Percentiles rank a stretch among this genome's conserved stretches.
These are phyloP conservation scores for Brenthis hecate DNA, from an alignment of 2,888 invertebrate species.

Conservation along the genomic window DNA sequence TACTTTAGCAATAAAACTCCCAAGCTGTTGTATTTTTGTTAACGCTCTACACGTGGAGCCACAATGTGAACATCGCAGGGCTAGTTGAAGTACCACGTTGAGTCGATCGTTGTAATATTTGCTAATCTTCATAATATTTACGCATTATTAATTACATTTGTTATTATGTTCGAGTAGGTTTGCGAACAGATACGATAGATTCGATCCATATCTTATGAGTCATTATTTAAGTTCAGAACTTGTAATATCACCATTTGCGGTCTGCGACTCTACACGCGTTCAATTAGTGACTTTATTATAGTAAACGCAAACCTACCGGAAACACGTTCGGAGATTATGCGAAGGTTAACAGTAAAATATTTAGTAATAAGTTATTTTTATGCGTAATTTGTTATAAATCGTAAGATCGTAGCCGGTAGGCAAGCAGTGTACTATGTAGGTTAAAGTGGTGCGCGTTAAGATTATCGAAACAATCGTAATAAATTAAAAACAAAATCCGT, in stretches of 20 bases:
- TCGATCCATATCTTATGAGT: slow-evolving; percentile 24
- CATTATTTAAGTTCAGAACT: slow-evolving; percentile 40
- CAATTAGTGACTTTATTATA: slow-evolving; percentile 45
- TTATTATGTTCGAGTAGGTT: neutral
- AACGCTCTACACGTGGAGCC: slow-evolving; percentile 11
- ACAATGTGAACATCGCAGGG: slow-evolving; percentile 3
- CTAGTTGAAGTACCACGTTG: neutral
- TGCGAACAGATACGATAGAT: slow-evolving; percentile 3
- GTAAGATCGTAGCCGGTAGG: slow-evolving; percentile 19
- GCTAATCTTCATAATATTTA: no score
- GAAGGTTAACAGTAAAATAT: slow-evolving; percentile 33
- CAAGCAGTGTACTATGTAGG: slow-evolving; percentile 21
- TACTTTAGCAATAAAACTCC: slow-evolving; percentile 40
- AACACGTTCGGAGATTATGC: slow-evolving; percentile 40
- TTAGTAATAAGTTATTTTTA: slow-evolving; percentile 21
- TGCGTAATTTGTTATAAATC: slow-evolving; percentile 23
- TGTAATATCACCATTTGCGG: slow-evolving; percentile 44
- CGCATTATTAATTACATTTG: neutral
- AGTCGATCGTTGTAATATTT: neutral
- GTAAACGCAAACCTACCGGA: slow-evolving; percentile 41
- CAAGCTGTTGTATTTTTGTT: slow-evolving; percentile 32
- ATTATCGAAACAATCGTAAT: slow-evolving; percentile 64
- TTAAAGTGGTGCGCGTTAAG: slow-evolving; percentile 33
- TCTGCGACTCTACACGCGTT: slow-evolving; percentile 44
- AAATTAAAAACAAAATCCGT: slow-evolving; percentile 72